Evolutionary conservation across 2,888 invertebrate species (phyloP).

Genomic region (Emesis furor): DNA sequence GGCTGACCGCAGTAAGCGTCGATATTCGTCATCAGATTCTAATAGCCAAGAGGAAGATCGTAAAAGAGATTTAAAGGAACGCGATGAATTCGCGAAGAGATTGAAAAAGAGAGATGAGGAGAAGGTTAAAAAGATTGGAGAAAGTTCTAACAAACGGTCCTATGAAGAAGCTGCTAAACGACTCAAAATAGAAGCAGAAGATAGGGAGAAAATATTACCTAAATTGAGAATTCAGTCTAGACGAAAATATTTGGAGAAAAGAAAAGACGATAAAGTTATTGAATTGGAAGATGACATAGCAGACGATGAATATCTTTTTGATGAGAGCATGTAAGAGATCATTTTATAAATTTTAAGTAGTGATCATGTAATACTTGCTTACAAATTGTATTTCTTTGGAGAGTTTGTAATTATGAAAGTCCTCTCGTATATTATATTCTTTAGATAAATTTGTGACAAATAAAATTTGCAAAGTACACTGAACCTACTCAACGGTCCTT

Average conservation of each 20-base stretch:
- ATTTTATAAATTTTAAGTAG: slow-evolving; percentile 64
- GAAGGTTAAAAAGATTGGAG: slow-evolving; percentile 96
- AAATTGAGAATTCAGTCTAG: slow-evolving; percentile 97
- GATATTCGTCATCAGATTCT: slow-evolving; percentile 91
- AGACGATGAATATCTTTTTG: slow-evolving; percentile 99
- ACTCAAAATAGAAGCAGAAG: slow-evolving; percentile 97
- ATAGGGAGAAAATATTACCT: slow-evolving; percentile 97
- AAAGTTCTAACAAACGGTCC: slow-evolving; percentile 93
- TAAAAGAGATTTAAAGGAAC: slow-evolving; percentile 96
- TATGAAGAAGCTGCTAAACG: slow-evolving; percentile 98
- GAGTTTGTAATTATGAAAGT: no score
- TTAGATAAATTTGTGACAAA: no score
- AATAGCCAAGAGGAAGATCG: slow-evolving; percentile 96
- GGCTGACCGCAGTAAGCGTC: slow-evolving; percentile 86
- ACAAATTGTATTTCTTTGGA: no score
- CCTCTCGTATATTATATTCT: no score
- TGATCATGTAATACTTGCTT: no score
- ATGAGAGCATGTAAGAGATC: slow-evolving; percentile 95
- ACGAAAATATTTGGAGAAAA: slow-evolving; percentile 98
- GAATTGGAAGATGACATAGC: slow-evolving; percentile 98
- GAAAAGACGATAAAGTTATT: slow-evolving; percentile 98
- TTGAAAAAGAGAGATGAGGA: slow-evolving; percentile 97
- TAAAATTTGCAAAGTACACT: no score
- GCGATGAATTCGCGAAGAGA: slow-evolving; percentile 98
- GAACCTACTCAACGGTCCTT: no score